Conservation (phyloP, 2,888 invertebrate species). For the Caenorhabditis panamensis region DNA sequence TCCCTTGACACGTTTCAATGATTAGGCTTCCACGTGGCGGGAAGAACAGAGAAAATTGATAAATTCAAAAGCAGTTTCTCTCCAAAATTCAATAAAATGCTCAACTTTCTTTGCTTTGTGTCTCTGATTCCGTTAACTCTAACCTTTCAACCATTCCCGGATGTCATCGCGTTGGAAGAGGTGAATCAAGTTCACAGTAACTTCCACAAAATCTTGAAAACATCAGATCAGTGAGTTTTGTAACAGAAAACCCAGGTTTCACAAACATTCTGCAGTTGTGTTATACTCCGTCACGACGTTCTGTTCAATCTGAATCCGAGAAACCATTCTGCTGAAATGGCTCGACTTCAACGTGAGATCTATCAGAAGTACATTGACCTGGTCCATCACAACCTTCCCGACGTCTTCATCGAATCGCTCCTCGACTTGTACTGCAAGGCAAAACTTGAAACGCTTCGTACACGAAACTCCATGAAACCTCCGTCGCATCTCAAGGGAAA, state of each 20-base stretch:
- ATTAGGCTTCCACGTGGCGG: too few species aligned
- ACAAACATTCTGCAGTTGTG: slow-evolving; percentile 13
- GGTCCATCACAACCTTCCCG: neutral
- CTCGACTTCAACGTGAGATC: neutral
- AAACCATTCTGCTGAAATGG: slow-evolving; percentile 1
- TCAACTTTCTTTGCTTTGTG: neutral
- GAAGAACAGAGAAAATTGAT: too few species aligned
- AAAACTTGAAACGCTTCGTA: slow-evolving; percentile 1
- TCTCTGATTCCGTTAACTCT: slow-evolving; percentile 4
- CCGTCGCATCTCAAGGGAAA: slow-evolving; percentile 14
- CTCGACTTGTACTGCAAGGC: slow-evolving; percentile 21
- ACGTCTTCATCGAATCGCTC: slow-evolving; percentile 3
- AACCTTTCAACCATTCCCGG: neutral
- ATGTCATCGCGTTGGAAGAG: neutral
- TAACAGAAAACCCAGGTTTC: neutral
- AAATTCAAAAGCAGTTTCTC: neutral
- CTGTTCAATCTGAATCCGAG: neutral
- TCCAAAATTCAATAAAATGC: slow-evolving; percentile 1
- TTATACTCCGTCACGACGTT: neutral
- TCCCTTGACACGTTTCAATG: too few species aligned
- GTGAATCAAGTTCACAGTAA: neutral
- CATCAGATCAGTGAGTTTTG: slow-evolving; percentile 32
- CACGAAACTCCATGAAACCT: slow-evolving; percentile 8
- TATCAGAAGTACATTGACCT: slow-evolving; percentile 23
- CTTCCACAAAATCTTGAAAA: slow-evolving; percentile 18